Base-by-base conservation (phyloP, 1,140 invertebrate genomes). In the Zaprionus kolodkinae region DNA sequence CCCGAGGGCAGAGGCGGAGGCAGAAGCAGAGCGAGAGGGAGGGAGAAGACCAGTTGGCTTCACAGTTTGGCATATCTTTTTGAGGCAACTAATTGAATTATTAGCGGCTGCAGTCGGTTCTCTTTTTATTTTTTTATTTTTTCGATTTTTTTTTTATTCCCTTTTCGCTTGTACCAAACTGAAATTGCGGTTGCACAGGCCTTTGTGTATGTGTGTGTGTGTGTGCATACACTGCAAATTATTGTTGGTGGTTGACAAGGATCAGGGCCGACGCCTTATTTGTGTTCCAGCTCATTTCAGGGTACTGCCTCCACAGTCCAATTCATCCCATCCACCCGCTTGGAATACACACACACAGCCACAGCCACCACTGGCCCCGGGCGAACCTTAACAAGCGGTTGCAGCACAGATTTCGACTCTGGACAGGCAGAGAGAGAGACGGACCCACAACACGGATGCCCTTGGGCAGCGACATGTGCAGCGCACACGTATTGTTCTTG, bases 401-500 rank as follows among this genome's bases (percentile, higher is more conserved):
- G 55, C 63, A 40, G 33, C 66, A 71, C 69, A 66, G 27, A 71
- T 71, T 66, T 80, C 64, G 67, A 64, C 73, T 66, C 57, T 40
- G 75, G 48, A 66, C 60, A 21, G 21, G 21, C 21, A 21, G 1
- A 21, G 21, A 21, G 21, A 21, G 1, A 2, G 21, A 21, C 21
- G 1, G 21, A 21, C 21, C 21, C 21, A 21, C 21, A 21, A 21
- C 35, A 27, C 15, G 35, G 61, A 74, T 43, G 30, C 76, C 73
- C 74, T 60, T 52, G 70, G 79, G 78, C 76, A 59, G 72, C 84
- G 74, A 87, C 85, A 87, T 87, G 80, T 88, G 84, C 80, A 81
- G 84, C 80, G 78, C 75, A 89, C 84, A 89, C 84, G 85, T 85
- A 89, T 88, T 88, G 84, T 88, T 89, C 85, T 85, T 88, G 84